Conservation (phyloP, 2,888 invertebrate species). For the Hemistola chrysoprasaria region DNA sequence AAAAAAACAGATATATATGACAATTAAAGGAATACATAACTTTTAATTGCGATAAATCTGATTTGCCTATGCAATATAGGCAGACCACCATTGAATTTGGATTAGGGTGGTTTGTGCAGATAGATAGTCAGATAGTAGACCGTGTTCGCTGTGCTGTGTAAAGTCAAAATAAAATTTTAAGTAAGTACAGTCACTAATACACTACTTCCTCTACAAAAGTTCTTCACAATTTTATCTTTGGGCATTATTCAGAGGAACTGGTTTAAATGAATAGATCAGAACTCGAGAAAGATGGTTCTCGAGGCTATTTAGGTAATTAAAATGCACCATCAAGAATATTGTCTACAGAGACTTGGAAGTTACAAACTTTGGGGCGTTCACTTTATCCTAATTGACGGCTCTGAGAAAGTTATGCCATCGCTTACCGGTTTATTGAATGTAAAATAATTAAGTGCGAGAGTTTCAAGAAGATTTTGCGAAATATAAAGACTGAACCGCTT, state of each 20-base stretch:
- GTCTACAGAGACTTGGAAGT: slow-evolving; percentile 23
- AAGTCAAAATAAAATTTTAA: too few species aligned
- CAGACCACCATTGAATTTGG: too few species aligned
- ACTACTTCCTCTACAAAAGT: too few species aligned
- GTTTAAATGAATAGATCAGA: neutral
- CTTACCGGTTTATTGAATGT: slow-evolving; percentile 26
- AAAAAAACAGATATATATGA: too few species aligned
- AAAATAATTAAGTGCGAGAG: slow-evolving; percentile 15
- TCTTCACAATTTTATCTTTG: too few species aligned
- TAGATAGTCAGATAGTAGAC: too few species aligned
- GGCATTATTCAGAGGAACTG: neutral
- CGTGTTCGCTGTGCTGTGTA: too few species aligned
- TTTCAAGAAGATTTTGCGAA: slow-evolving; percentile 3
- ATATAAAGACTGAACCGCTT: neutral
- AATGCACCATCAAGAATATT: slow-evolving; percentile 27
- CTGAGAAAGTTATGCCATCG: slow-evolving; percentile 26
- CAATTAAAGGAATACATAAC: too few species aligned
- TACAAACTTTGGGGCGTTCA: slow-evolving; percentile 20
- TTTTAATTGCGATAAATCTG: too few species aligned
- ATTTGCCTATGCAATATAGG: too few species aligned
- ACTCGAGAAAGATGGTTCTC: slow-evolving; percentile 1
- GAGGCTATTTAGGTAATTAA: slow-evolving; percentile 7
- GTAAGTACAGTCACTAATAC: too few species aligned
- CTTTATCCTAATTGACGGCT: slow-evolving; percentile 23
- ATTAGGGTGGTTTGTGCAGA: too few species aligned